Conservation (phyloP, 1,140 invertebrate genomes). For the Dinoponera quadriceps region DNA sequence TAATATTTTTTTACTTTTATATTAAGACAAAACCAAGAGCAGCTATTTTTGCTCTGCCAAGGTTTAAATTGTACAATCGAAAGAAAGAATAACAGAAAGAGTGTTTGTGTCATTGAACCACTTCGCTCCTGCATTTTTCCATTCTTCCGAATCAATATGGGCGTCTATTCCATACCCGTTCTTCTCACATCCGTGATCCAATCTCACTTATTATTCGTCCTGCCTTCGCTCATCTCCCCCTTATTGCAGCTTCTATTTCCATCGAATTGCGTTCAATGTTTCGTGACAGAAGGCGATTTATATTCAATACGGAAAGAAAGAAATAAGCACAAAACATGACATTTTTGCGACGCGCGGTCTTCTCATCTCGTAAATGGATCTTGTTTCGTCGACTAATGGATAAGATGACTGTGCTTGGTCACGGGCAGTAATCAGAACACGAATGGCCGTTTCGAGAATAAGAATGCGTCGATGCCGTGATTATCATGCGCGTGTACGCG, state of each 20-base stretch:
- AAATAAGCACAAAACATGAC: slow-evolving; percentile 8
- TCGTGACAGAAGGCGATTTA: not conserved
- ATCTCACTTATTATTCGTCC: slow-evolving; percentile 1
- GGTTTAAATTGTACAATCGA: slow-evolving; percentile 16
- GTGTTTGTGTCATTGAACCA: slow-evolving; percentile 7
- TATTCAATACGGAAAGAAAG: slow-evolving; percentile 28
- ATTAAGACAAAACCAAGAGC: not conserved
- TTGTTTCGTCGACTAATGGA: slow-evolving; percentile 22
- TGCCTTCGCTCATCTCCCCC: not conserved
- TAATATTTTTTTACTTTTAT: slow-evolving; percentile 54
- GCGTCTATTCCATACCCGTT: not conserved
- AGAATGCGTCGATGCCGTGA: slow-evolving; percentile 34
- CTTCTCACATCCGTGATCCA: not conserved
- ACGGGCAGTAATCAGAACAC: slow-evolving; percentile 35
- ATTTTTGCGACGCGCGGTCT: slow-evolving; percentile 2
- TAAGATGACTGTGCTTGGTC: slow-evolving; percentile 28
- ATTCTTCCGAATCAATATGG: not conserved
- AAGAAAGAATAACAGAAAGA: not conserved
- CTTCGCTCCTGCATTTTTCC: not conserved
- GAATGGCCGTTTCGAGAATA: slow-evolving; percentile 21
- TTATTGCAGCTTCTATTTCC: not conserved
- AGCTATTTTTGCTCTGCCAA: not conserved
- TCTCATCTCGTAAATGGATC: slow-evolving; percentile 41
- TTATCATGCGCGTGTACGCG: slow-evolving; percentile 20
- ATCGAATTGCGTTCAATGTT: slow-evolving; percentile 16